Conservation (phyloP, 2,888 invertebrate genomes). For the Sinhomidia bicolor region DNA sequence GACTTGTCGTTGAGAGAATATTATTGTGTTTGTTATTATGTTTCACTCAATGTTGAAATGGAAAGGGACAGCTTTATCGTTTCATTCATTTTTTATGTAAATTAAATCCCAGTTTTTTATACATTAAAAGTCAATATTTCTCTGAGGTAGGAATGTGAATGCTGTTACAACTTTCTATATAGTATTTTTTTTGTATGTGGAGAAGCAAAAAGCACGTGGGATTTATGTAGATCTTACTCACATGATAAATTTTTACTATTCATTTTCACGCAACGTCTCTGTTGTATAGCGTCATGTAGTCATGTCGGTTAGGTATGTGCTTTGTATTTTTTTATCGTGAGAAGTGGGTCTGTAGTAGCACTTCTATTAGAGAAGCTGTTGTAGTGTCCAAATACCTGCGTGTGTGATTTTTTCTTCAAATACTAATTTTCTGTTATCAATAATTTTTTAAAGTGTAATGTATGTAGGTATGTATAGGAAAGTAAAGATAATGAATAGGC, state of each 20-base stretch:
- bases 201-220: conserved; percentile 57
- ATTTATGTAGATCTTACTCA: conserved; percentile 54
- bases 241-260: conserved; percentile 41
- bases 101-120: conserved; percentile 1
- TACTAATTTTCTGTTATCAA: conserved; percentile 9
- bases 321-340: conserved; percentile 48
- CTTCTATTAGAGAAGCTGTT: not conserved
- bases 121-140: not conserved
- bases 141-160: not conserved
- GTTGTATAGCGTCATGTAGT: not conserved
- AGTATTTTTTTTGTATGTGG: not conserved
- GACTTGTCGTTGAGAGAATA: conserved; percentile 31
- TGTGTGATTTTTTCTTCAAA: not conserved
- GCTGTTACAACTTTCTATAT: not conserved
- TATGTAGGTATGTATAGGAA: too few relatives aligned
- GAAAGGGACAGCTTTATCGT: conserved; percentile 40
- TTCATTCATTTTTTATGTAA: not conserved
- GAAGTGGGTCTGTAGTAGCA: conserved; percentile 63
- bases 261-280: conserved; percentile 39
- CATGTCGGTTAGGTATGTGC: not conserved
- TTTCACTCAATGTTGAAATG: conserved; percentile 49
- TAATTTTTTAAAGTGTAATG: too few relatives aligned
- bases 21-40: not conserved
- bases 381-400: not conserved
- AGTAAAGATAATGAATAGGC: not conserved